Evolutionary conservation across 1,140 invertebrate genomes (phyloP).

Genomic region (Cydia pomonella): DNA sequence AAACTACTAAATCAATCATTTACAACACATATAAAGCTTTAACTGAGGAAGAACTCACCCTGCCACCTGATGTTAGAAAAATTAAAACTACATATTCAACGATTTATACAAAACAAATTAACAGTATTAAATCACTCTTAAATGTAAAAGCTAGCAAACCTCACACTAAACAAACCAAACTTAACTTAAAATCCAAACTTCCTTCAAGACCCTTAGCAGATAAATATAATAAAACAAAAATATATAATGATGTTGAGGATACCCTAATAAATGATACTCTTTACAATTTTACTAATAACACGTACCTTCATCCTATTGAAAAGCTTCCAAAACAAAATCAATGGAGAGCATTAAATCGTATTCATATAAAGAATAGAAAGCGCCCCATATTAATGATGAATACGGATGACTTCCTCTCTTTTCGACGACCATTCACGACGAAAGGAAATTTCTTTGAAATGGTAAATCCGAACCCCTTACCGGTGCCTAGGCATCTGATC

Average conservation of each 20-base stretch:
- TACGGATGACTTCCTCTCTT: slow-evolving; percentile 52
- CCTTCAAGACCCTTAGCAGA: background rate
- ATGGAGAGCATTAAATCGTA: slow-evolving; percentile 48
- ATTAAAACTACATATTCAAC: slow-evolving; percentile 17
- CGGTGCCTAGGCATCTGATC: background rate
- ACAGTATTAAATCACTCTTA: background rate
- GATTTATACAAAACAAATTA: background rate
- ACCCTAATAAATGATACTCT: background rate
- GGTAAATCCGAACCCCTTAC: background rate
- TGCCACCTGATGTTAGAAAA: slow-evolving; percentile 12
- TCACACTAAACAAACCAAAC: background rate
- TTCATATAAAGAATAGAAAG: slow-evolving; percentile 43
- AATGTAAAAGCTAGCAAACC: background rate
- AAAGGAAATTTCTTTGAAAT: background rate
- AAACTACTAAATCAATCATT: slow-evolving; percentile 38
- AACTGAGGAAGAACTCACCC: slow-evolving; percentile 46
- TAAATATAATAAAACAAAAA: background rate
- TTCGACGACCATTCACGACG: slow-evolving; percentile 39
- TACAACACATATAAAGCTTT: slow-evolving; percentile 48
- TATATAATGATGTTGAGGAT: background rate
- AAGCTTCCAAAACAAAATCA: slow-evolving; percentile 36
- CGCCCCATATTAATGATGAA: slow-evolving; percentile 47
- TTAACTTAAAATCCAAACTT: background rate
- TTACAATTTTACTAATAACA: slow-evolving; percentile 39
- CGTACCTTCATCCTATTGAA: slow-evolving; percentile 47